Base-by-base conservation (phyloP, 2,797 vertebrate genomes). In the Mus spretus region DNA sequence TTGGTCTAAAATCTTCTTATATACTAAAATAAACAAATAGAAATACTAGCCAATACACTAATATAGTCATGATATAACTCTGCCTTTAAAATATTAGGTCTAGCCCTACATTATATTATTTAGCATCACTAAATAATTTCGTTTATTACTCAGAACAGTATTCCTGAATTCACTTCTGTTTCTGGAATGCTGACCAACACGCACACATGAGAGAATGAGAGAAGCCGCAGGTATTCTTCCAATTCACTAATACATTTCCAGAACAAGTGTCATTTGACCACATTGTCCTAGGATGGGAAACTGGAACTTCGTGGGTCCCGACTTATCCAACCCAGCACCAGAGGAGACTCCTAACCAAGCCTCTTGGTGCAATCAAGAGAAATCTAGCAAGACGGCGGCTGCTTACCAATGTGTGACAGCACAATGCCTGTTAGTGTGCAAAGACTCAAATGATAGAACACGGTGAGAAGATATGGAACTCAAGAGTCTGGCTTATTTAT, bases 181-280 rank as follows among this genome's bases (percentile, higher is more conserved):
- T 95, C 70, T 93, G 40, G 37, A 91, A 82, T 53, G 5, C 10
- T 94, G 22, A 37, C 79, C 67, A 91, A 19, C 14, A 31, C 50
- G 20, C 53, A 47, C 47, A 47, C 47, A 47, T 44, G 47, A 77
- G 40, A 86, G 26, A 87, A 93, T 67, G 78, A 95, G 55, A 96
- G 65, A 85, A 14, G 87, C n/a, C 24, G 70, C 2, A 37, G 9
- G 22, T 24, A 82, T 61, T 91, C 80, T 84, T 84, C 19, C 85
- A 84, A 86, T 57, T 87, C 59, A 95, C 83, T 79, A 86, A 57
- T 24, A 74, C 14, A 28, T 80, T 96, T 92, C 86, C 77, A 92
- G 40, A 96, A 70, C 8, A 59, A 95, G 63, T 57, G 79, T 57
- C 70, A 84, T 57, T 70, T 96, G 31, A 90, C 50, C 40, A 89